A percentile compares a stretch with the other conserved stretches of the same genome.
Conservation (phyloP, 2,113 vertebrate genomes). For the Ctenomys sociabilis region DNA sequence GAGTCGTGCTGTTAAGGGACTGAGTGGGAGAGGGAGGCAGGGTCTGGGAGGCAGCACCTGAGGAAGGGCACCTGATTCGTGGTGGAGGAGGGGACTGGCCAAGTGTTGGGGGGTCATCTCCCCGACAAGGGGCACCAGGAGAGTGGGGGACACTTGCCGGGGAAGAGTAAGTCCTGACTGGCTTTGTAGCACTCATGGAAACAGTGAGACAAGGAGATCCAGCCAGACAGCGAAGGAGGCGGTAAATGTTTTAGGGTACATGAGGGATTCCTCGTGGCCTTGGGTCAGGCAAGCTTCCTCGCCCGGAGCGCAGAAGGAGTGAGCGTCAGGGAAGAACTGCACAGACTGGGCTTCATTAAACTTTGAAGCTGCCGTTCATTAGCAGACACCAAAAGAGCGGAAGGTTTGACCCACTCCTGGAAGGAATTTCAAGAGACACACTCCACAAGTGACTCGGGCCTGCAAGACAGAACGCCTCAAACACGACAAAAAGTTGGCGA, state of each 20-base stretch:
- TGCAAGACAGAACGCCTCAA: not conserved
- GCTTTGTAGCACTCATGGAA: not conserved
- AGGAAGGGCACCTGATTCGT: not conserved
- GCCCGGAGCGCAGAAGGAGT: not conserved
- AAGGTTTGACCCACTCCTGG: not conserved
- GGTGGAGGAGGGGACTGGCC: accelerated
- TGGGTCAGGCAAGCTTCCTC: not conserved
- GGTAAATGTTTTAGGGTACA: accelerated
- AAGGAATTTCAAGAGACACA: accelerated
- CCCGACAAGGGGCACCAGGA: not conserved
- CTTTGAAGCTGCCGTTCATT: not conserved
- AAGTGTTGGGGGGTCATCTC: accelerated
- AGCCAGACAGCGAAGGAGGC: not conserved
- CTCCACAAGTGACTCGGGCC: not conserved
- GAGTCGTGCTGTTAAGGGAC: too few species aligned
- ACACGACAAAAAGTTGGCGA: not conserved
- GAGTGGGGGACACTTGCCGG: accelerated
- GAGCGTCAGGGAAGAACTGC: not conserved
- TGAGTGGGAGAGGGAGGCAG: accelerated
- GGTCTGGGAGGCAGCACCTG: not conserved
- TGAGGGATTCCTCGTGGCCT: not conserved
- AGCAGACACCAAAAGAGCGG: not conserved
- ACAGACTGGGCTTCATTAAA: not conserved
- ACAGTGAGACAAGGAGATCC: not conserved
- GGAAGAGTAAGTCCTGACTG: not conserved